Conservation (phyloP, 2,113 vertebrate genomes). For the Heterotis niloticus region DNA sequence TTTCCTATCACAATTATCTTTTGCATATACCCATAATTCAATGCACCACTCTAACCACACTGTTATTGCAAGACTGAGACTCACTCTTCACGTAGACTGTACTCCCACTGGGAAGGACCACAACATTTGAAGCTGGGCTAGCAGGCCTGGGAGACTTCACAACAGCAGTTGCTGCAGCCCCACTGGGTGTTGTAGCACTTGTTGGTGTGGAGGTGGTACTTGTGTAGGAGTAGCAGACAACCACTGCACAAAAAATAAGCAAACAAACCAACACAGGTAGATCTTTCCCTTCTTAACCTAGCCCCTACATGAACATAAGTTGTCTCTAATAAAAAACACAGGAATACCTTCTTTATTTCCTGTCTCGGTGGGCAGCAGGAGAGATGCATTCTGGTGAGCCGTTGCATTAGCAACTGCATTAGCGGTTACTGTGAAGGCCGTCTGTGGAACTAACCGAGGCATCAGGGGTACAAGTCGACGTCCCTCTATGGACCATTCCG, state of each 20-base stretch:
- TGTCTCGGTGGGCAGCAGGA: constrained; percentile 86
- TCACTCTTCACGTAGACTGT: constrained; percentile 96
- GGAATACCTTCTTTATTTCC: constrained; percentile 90
- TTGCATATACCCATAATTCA: neutral
- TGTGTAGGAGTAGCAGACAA: constrained; percentile 96
- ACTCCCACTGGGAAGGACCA: constrained; percentile 94
- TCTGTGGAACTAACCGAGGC: constrained; percentile 93
- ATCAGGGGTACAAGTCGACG: constrained; percentile 91
- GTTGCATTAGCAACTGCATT: constrained; percentile 88
- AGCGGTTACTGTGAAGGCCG: constrained; percentile 89
- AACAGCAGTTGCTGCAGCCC: constrained; percentile 72
- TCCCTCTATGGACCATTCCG: constrained; percentile 96
- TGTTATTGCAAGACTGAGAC: constrained; percentile 42
- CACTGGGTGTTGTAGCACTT: constrained; percentile 77
- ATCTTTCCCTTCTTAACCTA: neutral
- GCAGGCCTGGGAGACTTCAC: constrained; percentile 89
- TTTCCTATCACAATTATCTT: neutral
- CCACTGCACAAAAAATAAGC: constrained; percentile 70
- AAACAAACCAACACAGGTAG: constrained; percentile 13
- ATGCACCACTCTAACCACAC: neutral
- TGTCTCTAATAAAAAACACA: too few relatives aligned
- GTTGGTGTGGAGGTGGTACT: constrained; percentile 90
- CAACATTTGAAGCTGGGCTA: constrained; percentile 94
- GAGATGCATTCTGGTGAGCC: constrained; percentile 84
- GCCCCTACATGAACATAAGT: neutral